Base-by-base conservation (phyloP, 35 echinoderm and acorn worm species). In the Diadema setosum region DNA sequence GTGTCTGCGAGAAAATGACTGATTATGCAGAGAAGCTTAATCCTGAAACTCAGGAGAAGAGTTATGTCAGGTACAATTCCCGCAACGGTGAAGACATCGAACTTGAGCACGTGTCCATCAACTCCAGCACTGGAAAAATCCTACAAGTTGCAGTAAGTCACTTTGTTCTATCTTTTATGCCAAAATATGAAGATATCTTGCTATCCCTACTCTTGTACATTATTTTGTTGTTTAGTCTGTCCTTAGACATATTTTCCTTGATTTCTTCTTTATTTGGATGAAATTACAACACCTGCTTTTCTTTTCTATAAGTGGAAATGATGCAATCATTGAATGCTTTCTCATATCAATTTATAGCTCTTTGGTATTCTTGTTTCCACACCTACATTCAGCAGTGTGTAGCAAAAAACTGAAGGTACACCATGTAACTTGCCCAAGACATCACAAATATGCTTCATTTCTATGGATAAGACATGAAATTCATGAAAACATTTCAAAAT, bases 1-100 rank as follows among this genome's bases (percentile, higher is more conserved):
- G 41, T 6, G 82, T 94, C 23, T 94, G 93, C 73, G 60, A 90
- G 4, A 87, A 90, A 36, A 90, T 94, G 93, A 90, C 57, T 2
- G 93, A 94, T 57, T 94, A 94, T 58, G 93, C 93, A 1, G 70
- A 81, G 48, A 90, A 70, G 11, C 85, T 6, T 20, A 74, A 90
- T 36, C 83, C 82, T 42, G 83, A 81, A 43, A 82, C 93, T 17
- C 61, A 94, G 6, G 65, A 74, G 24, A 80, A 80, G 82, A 90
- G 25, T 15, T 90, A 90, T 65, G 70, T 90, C 0, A 81, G 93
- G 35, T 94, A 84, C 52, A 90, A 94, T 3, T 27, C 81, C 58
- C 73, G 89, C 39, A 57, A 81, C 29, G 58, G 46, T 8, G 87
- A 90, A 46, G 30, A 55, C 32, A 27, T 90, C 15, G 87, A 90